These are phyloP conservation scores for Miniopterus natalensis DNA, from an alignment of 2,113 vertebrate genomes.

Conservation along the genomic window DNA sequence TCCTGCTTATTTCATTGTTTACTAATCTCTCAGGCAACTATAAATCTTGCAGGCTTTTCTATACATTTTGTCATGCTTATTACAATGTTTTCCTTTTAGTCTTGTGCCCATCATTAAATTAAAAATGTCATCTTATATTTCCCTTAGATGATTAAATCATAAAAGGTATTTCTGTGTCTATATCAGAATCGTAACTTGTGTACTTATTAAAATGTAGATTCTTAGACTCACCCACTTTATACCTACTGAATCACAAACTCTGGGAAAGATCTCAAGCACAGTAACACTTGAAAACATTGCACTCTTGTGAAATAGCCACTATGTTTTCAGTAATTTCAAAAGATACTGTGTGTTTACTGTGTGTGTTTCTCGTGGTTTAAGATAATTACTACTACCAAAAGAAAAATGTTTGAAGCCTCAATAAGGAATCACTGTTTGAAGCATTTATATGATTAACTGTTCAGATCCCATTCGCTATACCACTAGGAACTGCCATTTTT, in stretches of 20 bases:
- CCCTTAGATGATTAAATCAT: not conserved
- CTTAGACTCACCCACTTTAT: not conserved
- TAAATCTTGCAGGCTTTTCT: not conserved
- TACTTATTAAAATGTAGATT: conserved; percentile 47
- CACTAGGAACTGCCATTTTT: conserved; percentile 2
- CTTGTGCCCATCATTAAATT: conserved; percentile 20
- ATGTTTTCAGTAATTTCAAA: not conserved
- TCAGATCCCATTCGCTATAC: not conserved
- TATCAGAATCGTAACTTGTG: not conserved
- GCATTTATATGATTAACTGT: not conserved
- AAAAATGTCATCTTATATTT: conserved; percentile 10
- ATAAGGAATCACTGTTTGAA: not conserved
- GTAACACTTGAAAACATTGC: not conserved
- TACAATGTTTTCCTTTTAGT: not conserved
- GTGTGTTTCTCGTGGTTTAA: conserved; percentile 81
- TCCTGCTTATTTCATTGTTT: not conserved
- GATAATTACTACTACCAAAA: conserved; percentile 88
- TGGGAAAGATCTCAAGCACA: not conserved
- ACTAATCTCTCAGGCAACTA: not conserved
- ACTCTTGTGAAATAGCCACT: not conserved
- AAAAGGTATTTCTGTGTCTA: not conserved
- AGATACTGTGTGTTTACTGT: conserved; percentile 40
- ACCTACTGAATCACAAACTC: not conserved
- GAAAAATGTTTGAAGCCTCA: conserved; percentile 90
- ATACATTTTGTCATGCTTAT: not conserved